Evolutionary conservation across 1,140 invertebrate genomes (phyloP).

Genomic region (Acromyrmex heyeri): DNA sequence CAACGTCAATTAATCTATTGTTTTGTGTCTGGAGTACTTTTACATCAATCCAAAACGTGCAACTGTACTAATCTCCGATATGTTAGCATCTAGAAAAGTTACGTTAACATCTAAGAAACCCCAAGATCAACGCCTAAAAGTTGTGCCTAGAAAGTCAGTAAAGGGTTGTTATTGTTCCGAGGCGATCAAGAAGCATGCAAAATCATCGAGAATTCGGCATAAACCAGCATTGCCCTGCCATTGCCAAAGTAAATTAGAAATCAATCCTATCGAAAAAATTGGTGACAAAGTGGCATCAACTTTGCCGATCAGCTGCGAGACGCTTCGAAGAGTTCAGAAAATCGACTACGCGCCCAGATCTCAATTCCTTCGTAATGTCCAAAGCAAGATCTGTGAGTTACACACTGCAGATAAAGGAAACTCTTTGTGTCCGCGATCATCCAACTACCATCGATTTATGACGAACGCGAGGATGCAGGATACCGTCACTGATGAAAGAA

Average conservation of each 20-base stretch:
- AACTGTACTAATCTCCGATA: conserved; percentile 52
- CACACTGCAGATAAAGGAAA: conserved; percentile 8
- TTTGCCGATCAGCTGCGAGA: conserved; percentile 75
- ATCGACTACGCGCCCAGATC: conserved; percentile 81
- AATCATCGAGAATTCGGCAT: conserved; percentile 59
- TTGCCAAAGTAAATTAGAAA: conserved; percentile 65
- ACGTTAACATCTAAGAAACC: conserved; percentile 76
- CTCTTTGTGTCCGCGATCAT: conserved; percentile 47
- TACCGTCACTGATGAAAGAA: background rate
- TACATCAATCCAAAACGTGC: conserved; percentile 11
- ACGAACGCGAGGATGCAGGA: background rate
- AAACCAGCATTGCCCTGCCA: conserved; percentile 63
- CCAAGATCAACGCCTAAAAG: background rate
- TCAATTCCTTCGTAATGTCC: conserved; percentile 79
- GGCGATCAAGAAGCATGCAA: conserved; percentile 60
- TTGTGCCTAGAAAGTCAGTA: conserved; percentile 73
- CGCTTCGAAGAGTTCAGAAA: conserved; percentile 74
- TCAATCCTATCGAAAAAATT: conserved; percentile 28
- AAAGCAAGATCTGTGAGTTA: conserved; percentile 66
- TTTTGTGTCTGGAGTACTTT: conserved; percentile 63
- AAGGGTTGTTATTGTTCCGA: conserved; percentile 81
- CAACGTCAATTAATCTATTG: conserved; percentile 68
- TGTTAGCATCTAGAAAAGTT: conserved; percentile 66
- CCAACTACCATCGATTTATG: conserved; percentile 25
- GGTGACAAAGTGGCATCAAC: conserved; percentile 13